These are phyloP conservation scores for Ceratotherium simum DNA, from an alignment of 2,113 vertebrate species.

Conservation along the genomic window DNA sequence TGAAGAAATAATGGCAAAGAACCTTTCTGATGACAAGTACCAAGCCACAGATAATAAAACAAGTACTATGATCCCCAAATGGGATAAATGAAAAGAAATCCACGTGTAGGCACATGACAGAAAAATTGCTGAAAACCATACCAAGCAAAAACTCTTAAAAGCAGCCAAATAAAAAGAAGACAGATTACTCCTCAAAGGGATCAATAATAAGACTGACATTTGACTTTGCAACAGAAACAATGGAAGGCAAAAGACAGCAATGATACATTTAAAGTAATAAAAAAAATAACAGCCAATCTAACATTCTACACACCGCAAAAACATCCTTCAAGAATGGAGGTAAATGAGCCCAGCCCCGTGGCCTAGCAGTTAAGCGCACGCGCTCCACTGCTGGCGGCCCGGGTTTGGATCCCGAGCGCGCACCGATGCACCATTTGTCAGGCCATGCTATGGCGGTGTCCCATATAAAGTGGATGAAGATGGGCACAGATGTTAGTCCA, in stretches of 20 bases:
- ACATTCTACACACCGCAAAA: neutral
- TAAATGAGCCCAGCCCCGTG: neutral
- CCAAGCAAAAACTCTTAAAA: neutral
- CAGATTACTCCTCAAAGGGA: neutral
- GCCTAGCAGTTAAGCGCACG: too few species aligned
- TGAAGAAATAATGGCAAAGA: neutral
- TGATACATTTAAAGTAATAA: neutral
- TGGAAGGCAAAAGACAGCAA: neutral
- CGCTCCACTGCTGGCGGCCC: too few species aligned
- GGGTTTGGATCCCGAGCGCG: too few species aligned
- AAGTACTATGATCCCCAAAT: neutral
- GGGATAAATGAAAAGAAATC: neutral
- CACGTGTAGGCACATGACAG: neutral
- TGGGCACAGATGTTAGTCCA: too few species aligned
- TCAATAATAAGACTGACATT: neutral
- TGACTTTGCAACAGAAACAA: neutral
- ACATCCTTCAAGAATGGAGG: neutral
- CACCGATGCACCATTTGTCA: too few species aligned
- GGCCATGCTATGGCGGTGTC: too few species aligned
- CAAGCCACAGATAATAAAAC: neutral
- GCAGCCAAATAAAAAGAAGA: neutral
- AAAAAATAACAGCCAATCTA: neutral
- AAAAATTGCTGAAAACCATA: neutral
- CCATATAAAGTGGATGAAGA: too few species aligned
- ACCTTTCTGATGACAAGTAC: neutral